A percentile compares a stretch with the other conserved stretches of the same genome.
These are phyloP conservation scores for Malacosoma neustria DNA, from an alignment of 2,888 invertebrate genomes.

Conservation along the genomic window DNA sequence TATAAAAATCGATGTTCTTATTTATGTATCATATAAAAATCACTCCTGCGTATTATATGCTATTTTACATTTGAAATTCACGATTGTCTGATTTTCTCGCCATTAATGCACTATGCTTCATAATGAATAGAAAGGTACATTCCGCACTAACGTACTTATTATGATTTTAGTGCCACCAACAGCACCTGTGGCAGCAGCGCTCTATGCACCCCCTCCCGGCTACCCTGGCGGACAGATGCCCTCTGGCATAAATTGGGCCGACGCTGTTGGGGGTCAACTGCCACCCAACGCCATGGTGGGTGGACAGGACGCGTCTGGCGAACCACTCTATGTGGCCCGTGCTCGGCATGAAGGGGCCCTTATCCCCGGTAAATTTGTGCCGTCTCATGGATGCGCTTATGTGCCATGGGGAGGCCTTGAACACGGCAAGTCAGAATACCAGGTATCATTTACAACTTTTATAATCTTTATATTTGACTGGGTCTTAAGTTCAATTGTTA, in stretches of 20 bases:
- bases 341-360: slow-evolving; percentile 85
- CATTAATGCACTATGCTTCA: background rate
- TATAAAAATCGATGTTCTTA: no score
- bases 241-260: slow-evolving; percentile 70
- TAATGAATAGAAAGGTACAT: background rate
- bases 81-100: slow-evolving; percentile 9
- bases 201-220: slow-evolving; percentile 47
- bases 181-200: slow-evolving; percentile 46
- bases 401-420: slow-evolving; percentile 89
- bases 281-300: slow-evolving; percentile 83
- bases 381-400: slow-evolving; percentile 85
- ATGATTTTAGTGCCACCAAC: slow-evolving; percentile 32
- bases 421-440: slow-evolving; percentile 83
- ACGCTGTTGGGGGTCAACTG: slow-evolving; percentile 75
- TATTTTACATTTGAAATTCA: no score
- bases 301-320: slow-evolving; percentile 74
- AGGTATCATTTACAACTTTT: slow-evolving; percentile 62
- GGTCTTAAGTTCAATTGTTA: no score
- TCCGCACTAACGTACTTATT: background rate
- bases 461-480: background rate
- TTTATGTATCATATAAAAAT: no score
- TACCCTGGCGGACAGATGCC: slow-evolving; percentile 36
- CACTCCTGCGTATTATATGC: no score
- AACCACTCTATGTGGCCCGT: slow-evolving; percentile 80
- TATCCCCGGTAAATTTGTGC: slow-evolving; percentile 86